Evolutionary conservation across 2,797 vertebrate species (phyloP).

Genomic region (Sciaenops ocellatus): DNA sequence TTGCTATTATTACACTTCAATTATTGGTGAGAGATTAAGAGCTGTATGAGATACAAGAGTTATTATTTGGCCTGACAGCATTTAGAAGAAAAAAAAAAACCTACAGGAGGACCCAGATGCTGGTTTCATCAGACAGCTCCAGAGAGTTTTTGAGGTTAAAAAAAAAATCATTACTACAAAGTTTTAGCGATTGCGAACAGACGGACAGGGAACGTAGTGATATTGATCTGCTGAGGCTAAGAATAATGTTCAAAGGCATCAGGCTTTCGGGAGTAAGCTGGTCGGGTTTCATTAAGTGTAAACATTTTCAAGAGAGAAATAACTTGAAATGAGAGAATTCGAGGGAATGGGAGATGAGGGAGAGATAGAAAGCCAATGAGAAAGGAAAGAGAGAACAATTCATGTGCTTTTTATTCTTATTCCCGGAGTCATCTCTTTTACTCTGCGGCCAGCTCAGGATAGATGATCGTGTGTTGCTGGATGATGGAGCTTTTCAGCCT

Average conservation of each 20-base stretch:
- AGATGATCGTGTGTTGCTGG: conserved; percentile 57
- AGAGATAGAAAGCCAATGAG: conserved; percentile 37
- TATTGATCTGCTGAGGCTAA: conserved; percentile 76
- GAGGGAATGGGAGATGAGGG: conserved; percentile 40
- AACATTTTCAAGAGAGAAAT: conserved; percentile 69
- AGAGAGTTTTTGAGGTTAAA: conserved; percentile 39
- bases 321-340: conserved; percentile 59
- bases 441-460: conserved; percentile 59
- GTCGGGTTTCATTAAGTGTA: conserved; percentile 70
- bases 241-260: conserved; percentile 73
- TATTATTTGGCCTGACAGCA: conserved; percentile 54
- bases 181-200: conserved; percentile 65
- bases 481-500: conserved; percentile 64
- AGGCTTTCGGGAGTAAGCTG: conserved; percentile 59
- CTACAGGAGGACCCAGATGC: conserved; percentile 35
- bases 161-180: conserved; percentile 54
- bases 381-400: conserved; percentile 53
- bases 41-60: conserved; percentile 40
- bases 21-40: conserved; percentile 65
- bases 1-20: conserved; percentile 55
- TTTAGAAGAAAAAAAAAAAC: conserved; percentile 33
- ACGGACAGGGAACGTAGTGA: conserved; percentile 58
- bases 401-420: conserved; percentile 10
- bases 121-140: conserved; percentile 59
- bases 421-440: conserved; percentile 59